Percentiles rank a stretch among this genome's conserved stretches.
phyloP scores from a whole-genome alignment of 2,113 vertebrate genomes.

The Oriolus oriolus region DNA sequence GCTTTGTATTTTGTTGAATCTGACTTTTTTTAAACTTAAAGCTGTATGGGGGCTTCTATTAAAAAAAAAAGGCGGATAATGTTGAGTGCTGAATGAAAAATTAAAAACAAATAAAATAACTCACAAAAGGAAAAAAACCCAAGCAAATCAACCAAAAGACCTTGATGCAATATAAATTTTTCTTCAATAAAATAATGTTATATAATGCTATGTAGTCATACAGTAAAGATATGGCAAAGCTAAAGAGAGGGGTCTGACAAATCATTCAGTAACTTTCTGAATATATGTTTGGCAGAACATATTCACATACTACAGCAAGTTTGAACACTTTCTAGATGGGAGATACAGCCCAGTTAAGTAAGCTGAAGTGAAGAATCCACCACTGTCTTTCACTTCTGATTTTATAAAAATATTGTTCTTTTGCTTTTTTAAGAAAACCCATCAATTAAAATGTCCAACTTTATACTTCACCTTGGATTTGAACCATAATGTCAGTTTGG shows the following conservation, averaged over 20 bases:
- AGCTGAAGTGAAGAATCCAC: background rate
- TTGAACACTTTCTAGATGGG: background rate
- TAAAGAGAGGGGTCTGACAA: background rate
- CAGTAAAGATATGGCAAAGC: background rate
- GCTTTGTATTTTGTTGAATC: background rate
- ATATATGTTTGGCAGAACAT: background rate
- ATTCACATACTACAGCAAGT: background rate
- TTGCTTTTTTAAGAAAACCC: background rate
- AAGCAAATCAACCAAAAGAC: background rate
- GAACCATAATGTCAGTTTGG: background rate
- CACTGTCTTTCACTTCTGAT: background rate
- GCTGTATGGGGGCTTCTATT: accelerated
- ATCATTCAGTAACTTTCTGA: background rate
- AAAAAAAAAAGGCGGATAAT: background rate
- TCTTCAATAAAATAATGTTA: background rate
- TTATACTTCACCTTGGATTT: background rate
- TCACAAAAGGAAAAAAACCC: background rate
- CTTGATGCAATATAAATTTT: background rate
- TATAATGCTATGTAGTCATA: background rate
- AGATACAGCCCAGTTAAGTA: background rate
- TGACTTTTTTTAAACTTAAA: background rate
- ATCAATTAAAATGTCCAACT: background rate
- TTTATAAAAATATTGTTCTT: background rate
- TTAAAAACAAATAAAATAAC: background rate
- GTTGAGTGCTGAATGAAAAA: background rate